Evolutionary conservation across 2,113 vertebrate genomes (phyloP), one percentile per base, ranked within the genome.

Genomic region (Grallaria varia): DNA sequence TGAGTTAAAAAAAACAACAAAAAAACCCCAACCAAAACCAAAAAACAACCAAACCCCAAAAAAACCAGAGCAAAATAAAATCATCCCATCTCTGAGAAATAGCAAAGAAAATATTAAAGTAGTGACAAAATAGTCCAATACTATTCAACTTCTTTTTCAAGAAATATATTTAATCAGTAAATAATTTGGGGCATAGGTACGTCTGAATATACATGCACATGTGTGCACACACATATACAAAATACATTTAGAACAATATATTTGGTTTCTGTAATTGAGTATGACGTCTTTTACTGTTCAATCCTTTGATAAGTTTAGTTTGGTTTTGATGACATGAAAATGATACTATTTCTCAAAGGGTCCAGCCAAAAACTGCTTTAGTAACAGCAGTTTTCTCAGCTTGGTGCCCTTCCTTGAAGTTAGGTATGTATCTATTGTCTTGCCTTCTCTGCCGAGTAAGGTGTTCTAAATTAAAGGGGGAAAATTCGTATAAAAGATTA

Each of bases 11-110:
- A 74, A n/a, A 22, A 80, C 79, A 64, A 39, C 21, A 40, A 50
- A 25, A 3, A 42, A 14, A n/a, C n/a, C n/a, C n/a, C n/a, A n/a
- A n/a, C n/a, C n/a, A n/a, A n/a, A n/a, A n/a, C n/a, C n/a, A n/a
- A n/a, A n/a, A n/a, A n/a, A n/a, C n/a, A n/a, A n/a, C n/a, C n/a
- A n/a, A n/a, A n/a, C n/a, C n/a, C n/a, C n/a, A 19, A 3, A 60
- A 17, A 14, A 37, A 24, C 14, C 14, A 74, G 49, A 49, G 12
- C 12, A 88, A 90, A 94, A 80, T 79, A 52, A 87, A 87, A 60
- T 71, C 12, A 93, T 64, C 12, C 15, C 63, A 80, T 87, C 79
- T 85, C 42, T 83, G 50, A 76, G 22, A 87, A 94, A 86, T 33
- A 85, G 9, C 7, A 63, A 64, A 73, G n/a, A 33, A n/a, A 88